Percentiles rank a stretch among this genome's conserved stretches.
Evolutionary conservation across 1,140 invertebrate genomes (phyloP).

Genomic region (Lineus longissimus): DNA sequence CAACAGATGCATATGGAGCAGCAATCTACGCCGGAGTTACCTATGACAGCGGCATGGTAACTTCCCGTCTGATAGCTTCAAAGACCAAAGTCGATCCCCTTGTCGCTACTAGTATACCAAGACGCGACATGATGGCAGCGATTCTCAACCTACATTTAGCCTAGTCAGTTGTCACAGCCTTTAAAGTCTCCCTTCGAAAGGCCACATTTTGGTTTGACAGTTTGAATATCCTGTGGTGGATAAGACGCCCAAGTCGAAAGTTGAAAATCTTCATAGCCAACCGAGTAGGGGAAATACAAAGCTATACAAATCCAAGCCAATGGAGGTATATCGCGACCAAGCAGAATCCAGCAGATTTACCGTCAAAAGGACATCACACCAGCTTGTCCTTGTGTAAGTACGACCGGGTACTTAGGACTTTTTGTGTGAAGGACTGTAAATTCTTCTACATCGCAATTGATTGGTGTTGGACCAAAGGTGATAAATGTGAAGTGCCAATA

Average conservation of each 20-base stretch:
- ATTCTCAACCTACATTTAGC: background rate
- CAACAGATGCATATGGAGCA: slow-evolving; percentile 6
- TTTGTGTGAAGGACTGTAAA: too few species aligned
- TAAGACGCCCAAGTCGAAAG: slow-evolving; percentile 25
- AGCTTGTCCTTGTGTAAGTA: too few species aligned
- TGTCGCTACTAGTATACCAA: background rate
- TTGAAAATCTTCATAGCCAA: slow-evolving; percentile 50
- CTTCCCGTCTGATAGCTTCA: background rate
- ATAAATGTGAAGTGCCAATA: too few species aligned
- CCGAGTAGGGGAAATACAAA: slow-evolving; percentile 41
- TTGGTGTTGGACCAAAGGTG: too few species aligned
- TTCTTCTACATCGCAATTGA: too few species aligned
- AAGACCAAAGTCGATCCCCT: slow-evolving; percentile 5
- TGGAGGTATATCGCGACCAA: slow-evolving; percentile 1
- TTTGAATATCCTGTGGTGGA: slow-evolving; percentile 44
- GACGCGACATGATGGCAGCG: slow-evolving; percentile 5
- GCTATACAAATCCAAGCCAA: background rate
- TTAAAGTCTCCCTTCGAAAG: background rate
- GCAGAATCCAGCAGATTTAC: slow-evolving; percentile 5
- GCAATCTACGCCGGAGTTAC: background rate
- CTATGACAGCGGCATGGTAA: background rate
- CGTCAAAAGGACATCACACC: background rate
- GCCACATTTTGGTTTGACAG: slow-evolving; percentile 41
- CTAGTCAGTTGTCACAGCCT: background rate
- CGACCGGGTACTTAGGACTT: too few species aligned